Percentiles rank a stretch among this genome's conserved stretches.
These are phyloP conservation scores for Drosophila setosimentum DNA, from an alignment of 2,888 invertebrate species.

Conservation along the genomic window DNA sequence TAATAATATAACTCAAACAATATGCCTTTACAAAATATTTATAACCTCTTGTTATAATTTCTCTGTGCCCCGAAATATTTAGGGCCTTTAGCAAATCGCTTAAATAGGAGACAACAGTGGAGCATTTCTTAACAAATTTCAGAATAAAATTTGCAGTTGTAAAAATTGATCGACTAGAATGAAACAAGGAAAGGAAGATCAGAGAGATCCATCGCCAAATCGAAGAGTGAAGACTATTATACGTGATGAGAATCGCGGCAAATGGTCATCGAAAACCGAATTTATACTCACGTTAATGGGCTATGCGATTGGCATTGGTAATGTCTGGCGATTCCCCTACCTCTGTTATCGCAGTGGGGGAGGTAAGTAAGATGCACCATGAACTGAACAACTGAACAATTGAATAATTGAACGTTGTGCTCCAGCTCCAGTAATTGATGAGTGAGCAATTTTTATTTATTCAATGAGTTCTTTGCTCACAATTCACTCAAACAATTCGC, in stretches of 20 bases:
- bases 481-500: constrained; percentile 6
- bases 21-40: background rate
- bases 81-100: background rate
- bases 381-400: background rate
- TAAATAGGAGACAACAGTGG: background rate
- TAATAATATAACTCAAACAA: background rate
- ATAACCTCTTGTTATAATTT: background rate
- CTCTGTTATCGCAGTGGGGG: constrained; percentile 94
- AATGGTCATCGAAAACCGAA: constrained; percentile 91
- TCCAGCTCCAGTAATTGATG: constrained; percentile 4
- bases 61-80: background rate
- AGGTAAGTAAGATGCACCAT: constrained; percentile 85
- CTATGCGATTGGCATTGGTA: constrained; percentile 94
- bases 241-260: constrained; percentile 86
- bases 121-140: background rate
- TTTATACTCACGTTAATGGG: constrained; percentile 93
- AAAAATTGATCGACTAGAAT: constrained; percentile 4
- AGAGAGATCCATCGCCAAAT: background rate
- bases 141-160: background rate
- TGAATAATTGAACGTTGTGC: background rate
- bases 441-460: background rate
- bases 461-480: constrained; percentile 22
- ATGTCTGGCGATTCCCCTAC: constrained; percentile 95
- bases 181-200: background rate
- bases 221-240: constrained; percentile 42